phyloP scores from a whole-genome alignment of 2,888 invertebrate species.

The Metalampra italica region DNA sequence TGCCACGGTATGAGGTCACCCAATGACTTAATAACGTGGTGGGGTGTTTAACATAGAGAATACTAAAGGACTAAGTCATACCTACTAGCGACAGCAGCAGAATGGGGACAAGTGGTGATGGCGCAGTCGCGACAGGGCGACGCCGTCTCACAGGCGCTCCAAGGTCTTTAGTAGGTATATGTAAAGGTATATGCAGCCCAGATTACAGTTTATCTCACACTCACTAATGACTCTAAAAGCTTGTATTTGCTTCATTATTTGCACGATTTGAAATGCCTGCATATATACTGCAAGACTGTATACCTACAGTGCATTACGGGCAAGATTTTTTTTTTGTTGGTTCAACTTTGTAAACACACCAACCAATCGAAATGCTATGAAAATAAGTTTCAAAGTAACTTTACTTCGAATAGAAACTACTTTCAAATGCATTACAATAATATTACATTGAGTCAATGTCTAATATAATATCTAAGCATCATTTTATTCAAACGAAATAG shows the following conservation, averaged over 20 bases:
- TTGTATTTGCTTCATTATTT: constrained; percentile 2
- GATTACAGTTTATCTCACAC: constrained; percentile 2
- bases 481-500: constrained; percentile 6
- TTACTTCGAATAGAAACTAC: background rate
- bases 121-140: constrained; percentile 47
- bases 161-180: background rate
- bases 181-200: constrained; percentile 8
- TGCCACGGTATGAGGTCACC: constrained; percentile 42
- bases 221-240: constrained; percentile 3
- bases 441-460: background rate
- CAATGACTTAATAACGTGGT: constrained; percentile 38
- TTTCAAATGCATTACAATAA: too few species aligned
- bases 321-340: background rate
- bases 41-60: constrained; percentile 35
- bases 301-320: too few species aligned
- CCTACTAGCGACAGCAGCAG: constrained; percentile 55
- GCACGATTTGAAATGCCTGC: constrained; percentile 2
- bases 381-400: too few species aligned
- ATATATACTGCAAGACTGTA: background rate
- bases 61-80: constrained; percentile 68
- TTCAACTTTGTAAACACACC: background rate
- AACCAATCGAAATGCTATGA: too few species aligned
- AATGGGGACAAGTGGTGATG: constrained; percentile 62
- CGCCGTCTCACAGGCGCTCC: constrained; percentile 21
- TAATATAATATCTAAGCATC: too few species aligned